Base-by-base conservation (phyloP, 2,888 invertebrate genomes). In the Acanthopleura granulata region DNA sequence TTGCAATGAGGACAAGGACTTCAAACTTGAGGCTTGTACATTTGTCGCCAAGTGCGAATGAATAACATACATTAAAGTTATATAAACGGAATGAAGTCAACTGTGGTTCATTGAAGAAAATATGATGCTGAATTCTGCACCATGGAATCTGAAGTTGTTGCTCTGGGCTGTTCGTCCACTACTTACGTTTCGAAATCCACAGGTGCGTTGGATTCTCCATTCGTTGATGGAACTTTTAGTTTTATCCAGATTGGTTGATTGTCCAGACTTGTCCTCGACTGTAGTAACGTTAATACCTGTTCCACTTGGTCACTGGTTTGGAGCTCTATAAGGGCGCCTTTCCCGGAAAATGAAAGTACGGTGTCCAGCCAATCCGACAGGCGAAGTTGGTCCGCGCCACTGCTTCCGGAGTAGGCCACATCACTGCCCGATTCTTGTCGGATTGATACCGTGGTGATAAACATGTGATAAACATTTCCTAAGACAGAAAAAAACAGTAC, bases 271-370 rank as follows among this genome's bases (percentile, higher is more conserved):
- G 3, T 22, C 57, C 57, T 57, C 18, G 57, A 57, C n/a, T 22
- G 18, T 22, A 57, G 22, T n/a, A 22, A 18, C n/a, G 57, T 57
- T 57, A 57, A 57, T 12, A 57, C 57, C 12, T n/a, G 22, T 93
- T 50, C 22, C 6, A 22, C 22, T 12, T 57, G n/a, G 4, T 57
- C 57, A 18, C 6, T 4, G 6, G 57, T n/a, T 22, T 57, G 57
- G 22, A 57, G n/a, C 57, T 57, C 22, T 57, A 57, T 57, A 1
- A n/a, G 4, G 3, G 22, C 22, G n/a, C 57, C 57, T 57, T 57
- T 57, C 22, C 57, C 3, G 57, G 57, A 57, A 57, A 4, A n/a
- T n/a, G 57, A 57, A 22, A 57, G 57, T n/a, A 57, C 22, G 3
- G 22, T 57, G 22, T 57, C 57, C 57, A 57, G 18, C 57, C 57